Base-by-base conservation (phyloP, 2,797 vertebrate genomes). In the Pseudochaenichthys georgianus region DNA sequence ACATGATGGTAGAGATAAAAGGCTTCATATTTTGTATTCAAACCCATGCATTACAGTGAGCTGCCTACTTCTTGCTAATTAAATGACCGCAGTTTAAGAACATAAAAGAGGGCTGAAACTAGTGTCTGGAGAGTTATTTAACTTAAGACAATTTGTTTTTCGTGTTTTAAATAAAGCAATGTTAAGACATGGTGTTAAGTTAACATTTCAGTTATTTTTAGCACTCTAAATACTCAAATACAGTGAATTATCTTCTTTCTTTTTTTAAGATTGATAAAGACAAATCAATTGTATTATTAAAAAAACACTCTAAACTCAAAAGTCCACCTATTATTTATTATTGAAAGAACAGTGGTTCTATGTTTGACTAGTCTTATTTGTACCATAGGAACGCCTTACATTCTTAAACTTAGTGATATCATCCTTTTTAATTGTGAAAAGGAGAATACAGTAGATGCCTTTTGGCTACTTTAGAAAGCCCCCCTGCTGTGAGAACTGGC, bases 401-500 rank as follows among this genome's bases (percentile, higher is more conserved):
- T 45, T 51, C 4, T 60, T 60, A 47, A 66, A 51, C n/a, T 19
- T 46, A 53, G 10, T 47, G n/a, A 4, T 50, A 4, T 50, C 11
- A 28, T 38, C 13, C 15, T 57, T 62, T 78, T 68, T 31, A 45
- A 58, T 19, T 80, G 50, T 75, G 45, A 68, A 78, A 72, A 64
- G 67, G 11, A 57, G 28, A 21, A 34, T 64, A 31, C 46, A 52
- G 21, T 52, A 62, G 80, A 50, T 50, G 68, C 87, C 88, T 88
- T 89, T 91, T 90, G 87, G 81, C 71, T 51, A 48, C 57, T 55
- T 2, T 45, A 65, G 47, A 82, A 75, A 71, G 41, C 46, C 58
- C 75, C 81, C 86, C 85, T 78, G 70, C 77, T 77, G 84, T 83
- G 78, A 86, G 82, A 88, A 75, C 61, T 75, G 78, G 43, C 83